Percentiles rank a stretch among this genome's conserved stretches.
phyloP scores from a whole-genome alignment of 2,113 vertebrate species.

The Saccopteryx bilineata region DNA sequence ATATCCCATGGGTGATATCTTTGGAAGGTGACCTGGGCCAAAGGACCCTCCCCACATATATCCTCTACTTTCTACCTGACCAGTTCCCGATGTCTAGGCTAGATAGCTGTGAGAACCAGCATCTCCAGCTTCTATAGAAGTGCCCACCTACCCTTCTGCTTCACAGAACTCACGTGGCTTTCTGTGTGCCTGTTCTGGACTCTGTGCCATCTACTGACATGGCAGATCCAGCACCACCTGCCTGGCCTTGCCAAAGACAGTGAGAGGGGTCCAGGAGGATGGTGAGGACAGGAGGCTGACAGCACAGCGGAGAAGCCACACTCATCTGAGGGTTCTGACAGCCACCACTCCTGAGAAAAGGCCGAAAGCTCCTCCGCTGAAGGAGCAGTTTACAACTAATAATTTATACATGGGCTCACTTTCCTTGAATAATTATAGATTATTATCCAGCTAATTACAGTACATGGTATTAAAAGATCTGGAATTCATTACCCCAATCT shows the following conservation, averaged over 20 bases:
- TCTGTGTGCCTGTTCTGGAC: background rate
- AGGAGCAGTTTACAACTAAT: slow-evolving; percentile 69
- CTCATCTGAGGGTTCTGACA: background rate
- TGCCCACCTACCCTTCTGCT: background rate
- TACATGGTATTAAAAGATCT: slow-evolving; percentile 81
- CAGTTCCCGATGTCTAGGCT: background rate
- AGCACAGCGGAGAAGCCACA: background rate
- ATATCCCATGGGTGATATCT: background rate
- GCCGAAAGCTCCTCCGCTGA: slow-evolving; percentile 59
- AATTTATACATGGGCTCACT: slow-evolving; percentile 73
- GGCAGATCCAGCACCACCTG: background rate
- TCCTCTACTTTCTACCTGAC: background rate
- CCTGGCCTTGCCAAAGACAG: slow-evolving; percentile 7
- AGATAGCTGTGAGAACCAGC: background rate
- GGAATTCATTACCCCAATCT: slow-evolving; percentile 77
- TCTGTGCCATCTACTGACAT: slow-evolving; percentile 15
- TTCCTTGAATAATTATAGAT: slow-evolving; percentile 83
- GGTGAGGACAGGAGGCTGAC: accelerated
- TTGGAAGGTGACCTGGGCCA: background rate
- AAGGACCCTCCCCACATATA: background rate
- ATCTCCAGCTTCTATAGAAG: background rate
- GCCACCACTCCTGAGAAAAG: background rate
- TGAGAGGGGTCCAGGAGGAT: background rate
- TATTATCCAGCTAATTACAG: slow-evolving; percentile 83
- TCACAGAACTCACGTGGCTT: background rate